Conservation (phyloP, 2,888 invertebrate species). For the Caenorhabditis parvicauda region DNA sequence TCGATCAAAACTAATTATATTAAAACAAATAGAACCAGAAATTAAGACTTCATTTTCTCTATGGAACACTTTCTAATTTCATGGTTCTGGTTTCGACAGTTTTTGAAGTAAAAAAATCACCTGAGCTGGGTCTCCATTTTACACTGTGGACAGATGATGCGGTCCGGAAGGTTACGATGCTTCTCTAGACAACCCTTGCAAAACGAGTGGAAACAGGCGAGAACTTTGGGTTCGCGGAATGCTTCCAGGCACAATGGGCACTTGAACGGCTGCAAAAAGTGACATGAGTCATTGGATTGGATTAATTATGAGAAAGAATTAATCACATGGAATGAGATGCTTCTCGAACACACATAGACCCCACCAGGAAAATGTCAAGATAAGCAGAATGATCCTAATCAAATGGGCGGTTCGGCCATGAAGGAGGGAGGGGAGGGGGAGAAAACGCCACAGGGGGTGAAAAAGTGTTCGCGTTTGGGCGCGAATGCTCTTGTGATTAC, state of each 20-base stretch:
- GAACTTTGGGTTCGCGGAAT: slow-evolving; percentile 75
- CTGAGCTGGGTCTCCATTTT: slow-evolving; percentile 65
- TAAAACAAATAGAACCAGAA: no score
- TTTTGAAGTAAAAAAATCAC: slow-evolving; percentile 71
- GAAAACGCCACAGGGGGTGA: neutral
- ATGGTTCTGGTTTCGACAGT: neutral
- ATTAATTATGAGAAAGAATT: no score
- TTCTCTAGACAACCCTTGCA: slow-evolving; percentile 81
- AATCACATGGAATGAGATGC: no score
- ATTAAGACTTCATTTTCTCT: neutral
- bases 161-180: slow-evolving; percentile 42
- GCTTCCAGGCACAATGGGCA: slow-evolving; percentile 68
- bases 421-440: neutral
- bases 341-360: no score
- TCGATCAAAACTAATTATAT: no score
- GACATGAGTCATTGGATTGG: no score
- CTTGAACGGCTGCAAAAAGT: slow-evolving; percentile 40
- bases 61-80: neutral
- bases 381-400: no score
- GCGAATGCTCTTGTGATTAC: no score
- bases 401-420: no score
- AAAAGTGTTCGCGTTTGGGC: no score
- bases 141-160: slow-evolving; percentile 76
- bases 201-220: slow-evolving; percentile 80
- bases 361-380: no score